Evolutionary conservation across 2,113 vertebrate species (phyloP), one percentile per base, ranked within the genome.

Genomic region (Cisticola juncidis): DNA sequence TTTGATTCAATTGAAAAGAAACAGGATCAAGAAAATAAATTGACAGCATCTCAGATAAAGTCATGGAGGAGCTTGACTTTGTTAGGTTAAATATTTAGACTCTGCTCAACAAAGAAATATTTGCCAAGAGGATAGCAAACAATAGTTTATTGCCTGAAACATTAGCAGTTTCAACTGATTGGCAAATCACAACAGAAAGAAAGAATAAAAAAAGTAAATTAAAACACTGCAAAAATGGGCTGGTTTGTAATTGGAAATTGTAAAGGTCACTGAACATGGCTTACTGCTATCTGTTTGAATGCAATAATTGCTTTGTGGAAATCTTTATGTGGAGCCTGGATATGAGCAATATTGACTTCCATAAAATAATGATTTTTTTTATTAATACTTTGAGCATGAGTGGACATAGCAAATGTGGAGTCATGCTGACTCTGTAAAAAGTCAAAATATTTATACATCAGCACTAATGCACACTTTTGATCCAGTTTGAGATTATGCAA

Each of bases 181-280:
- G 93, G 71, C 14, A 88, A 73, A 89, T 72, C 7, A 94, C 7
- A 94, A 58, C 16, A 68, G 48, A 79, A 88, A 60, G 4, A 85
- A 90, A 91, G 65, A 78, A 19, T 53, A 48, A 57, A 91, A 86
- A 84, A 84, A 53, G 15, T 8, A 77, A 94, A 79, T 44, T 17
- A 90, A 97, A 97, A 78, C n/a, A 35, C 22, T 68, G 14, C 10
- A 79, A 83, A 40, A 96, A 93, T 77, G 73, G 81, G 60, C 13
- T 85, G 33, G 5, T 93, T 54, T 91, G 79, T 80, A 95, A 95
- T 57, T 65, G 72, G 38, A 84, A 95, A 95, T 50, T 66, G 33
- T 57, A 83, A 94, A 82, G 42, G 40, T 90, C 61, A 82, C 24
- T 73, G 73, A 90, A 65, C 28, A 16, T 42, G 36, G 12, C 7